Evolutionary conservation across 2,797 vertebrate genomes (phyloP).

Genomic region (Apogon hyalosoma): DNA sequence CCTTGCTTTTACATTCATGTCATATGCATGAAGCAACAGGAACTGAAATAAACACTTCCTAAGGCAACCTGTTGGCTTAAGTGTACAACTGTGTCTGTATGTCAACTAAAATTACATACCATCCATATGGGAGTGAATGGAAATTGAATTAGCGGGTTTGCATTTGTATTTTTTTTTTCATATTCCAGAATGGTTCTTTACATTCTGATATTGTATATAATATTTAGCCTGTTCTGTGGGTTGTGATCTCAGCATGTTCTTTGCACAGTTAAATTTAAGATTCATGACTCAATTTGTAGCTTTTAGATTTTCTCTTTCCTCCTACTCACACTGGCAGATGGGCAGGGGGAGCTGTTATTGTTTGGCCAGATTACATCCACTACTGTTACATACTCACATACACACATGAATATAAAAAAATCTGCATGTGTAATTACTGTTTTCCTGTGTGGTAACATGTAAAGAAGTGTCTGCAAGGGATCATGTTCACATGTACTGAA

Average conservation of each 20-base stretch:
- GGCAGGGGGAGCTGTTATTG: constrained; percentile 66
- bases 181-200: not conserved
- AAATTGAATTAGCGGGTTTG: constrained; percentile 1
- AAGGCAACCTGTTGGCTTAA: not conserved
- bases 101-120: constrained; percentile 18
- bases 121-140: not conserved
- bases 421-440: constrained; percentile 24
- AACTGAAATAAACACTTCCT: constrained; percentile 9
- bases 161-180: not conserved
- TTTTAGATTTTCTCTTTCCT: constrained; percentile 63
- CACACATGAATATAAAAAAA: constrained; percentile 15
- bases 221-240: constrained; percentile 36
- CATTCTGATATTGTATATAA: not conserved
- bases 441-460: constrained; percentile 27
- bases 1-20: constrained; percentile 25
- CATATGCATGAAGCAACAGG: constrained; percentile 4
- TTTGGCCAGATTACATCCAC: constrained; percentile 61
- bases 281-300: constrained; percentile 62
- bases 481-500: constrained; percentile 21
- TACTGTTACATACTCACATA: constrained; percentile 23
- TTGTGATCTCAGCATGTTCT: constrained; percentile 42
- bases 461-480: constrained; percentile 28
- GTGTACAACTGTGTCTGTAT: not conserved
- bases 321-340: constrained; percentile 75
- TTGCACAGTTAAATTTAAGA: constrained; percentile 54